phyloP scores from a whole-genome alignment of 1,140 invertebrate genomes.

The Copidosoma floridanum region DNA sequence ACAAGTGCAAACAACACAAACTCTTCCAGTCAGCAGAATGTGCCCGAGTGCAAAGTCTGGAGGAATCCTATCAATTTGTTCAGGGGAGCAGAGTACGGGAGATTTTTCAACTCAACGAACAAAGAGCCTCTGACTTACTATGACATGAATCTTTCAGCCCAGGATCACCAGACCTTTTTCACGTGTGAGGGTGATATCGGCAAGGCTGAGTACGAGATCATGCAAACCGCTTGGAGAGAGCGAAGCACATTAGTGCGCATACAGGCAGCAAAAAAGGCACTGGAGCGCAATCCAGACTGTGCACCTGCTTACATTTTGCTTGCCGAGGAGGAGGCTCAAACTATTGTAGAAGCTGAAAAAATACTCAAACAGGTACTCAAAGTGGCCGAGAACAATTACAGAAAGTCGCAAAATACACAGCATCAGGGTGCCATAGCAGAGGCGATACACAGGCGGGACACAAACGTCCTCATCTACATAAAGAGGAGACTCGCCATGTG shows the following conservation, averaged over 20 bases:
- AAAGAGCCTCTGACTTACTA: slow-evolving; percentile 98
- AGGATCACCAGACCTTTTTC: slow-evolving; percentile 98
- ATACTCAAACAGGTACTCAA: slow-evolving; percentile 85
- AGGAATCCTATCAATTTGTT: slow-evolving; percentile 95
- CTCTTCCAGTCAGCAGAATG: slow-evolving; percentile 57
- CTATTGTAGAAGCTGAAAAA: slow-evolving; percentile 86
- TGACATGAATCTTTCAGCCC: slow-evolving; percentile 98
- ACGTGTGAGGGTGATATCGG: slow-evolving; percentile 87
- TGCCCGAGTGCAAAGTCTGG: slow-evolving; percentile 95
- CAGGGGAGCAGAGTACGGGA: slow-evolving; percentile 92
- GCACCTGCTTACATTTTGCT: slow-evolving; percentile 93
- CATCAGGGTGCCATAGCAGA: slow-evolving; percentile 78
- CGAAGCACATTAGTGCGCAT: slow-evolving; percentile 88
- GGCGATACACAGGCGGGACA: slow-evolving; percentile 82
- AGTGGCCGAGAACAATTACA: slow-evolving; percentile 84
- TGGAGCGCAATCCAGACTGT: slow-evolving; percentile 91
- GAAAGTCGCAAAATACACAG: slow-evolving; percentile 75
- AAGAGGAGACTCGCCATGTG: slow-evolving; percentile 95
- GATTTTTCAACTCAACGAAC: slow-evolving; percentile 86
- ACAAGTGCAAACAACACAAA: slow-evolving; percentile 39
- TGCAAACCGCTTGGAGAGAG: slow-evolving; percentile 97
- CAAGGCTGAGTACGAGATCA: slow-evolving; percentile 92
- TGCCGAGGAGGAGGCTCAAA: slow-evolving; percentile 94
- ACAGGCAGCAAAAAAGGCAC: slow-evolving; percentile 86
- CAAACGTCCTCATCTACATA: slow-evolving; percentile 94